Percentiles rank a stretch among this genome's conserved stretches.
Conservation (phyloP, 2,113 vertebrate genomes). For the Thalassarche chlororhynchos region DNA sequence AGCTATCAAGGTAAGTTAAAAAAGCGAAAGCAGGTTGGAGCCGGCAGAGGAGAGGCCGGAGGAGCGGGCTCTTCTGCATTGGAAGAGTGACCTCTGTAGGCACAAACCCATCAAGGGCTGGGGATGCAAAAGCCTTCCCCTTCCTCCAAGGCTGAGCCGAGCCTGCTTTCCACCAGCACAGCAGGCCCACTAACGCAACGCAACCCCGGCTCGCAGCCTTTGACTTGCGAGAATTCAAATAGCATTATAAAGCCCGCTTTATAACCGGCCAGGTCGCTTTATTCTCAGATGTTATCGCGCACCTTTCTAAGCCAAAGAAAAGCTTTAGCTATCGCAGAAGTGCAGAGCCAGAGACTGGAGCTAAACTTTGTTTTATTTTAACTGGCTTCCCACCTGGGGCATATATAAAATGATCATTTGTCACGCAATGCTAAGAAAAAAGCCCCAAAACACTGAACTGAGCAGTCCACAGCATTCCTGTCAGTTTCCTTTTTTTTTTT, state of each 20-base stretch:
- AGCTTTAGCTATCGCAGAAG: not conserved
- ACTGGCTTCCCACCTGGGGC: not conserved
- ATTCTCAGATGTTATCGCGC: not conserved
- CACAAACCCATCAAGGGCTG: slow-evolving; percentile 2
- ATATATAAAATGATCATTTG: not conserved
- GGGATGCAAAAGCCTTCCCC: not conserved
- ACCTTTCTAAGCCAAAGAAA: not conserved
- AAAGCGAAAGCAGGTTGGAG: not conserved
- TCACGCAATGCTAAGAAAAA: not conserved
- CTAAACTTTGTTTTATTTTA: not conserved
- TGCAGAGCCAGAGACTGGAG: not conserved
- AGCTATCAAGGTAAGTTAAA: slow-evolving; percentile 14
- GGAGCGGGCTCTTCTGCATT: slow-evolving; percentile 47
- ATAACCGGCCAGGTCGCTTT: not conserved
- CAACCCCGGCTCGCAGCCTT: not conserved
- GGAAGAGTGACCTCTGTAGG: slow-evolving; percentile 85
- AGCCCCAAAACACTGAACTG: not conserved
- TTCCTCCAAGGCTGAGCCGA: not conserved
- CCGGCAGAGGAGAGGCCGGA: not conserved
- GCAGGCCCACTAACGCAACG: not conserved
- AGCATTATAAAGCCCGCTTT: not conserved
- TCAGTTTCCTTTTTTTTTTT: rapidly evolving
- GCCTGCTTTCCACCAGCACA: not conserved
- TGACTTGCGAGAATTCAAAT: not conserved
- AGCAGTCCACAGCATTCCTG: not conserved